phyloP scores from a whole-genome alignment of 2,113 vertebrate species.

The human region GRCh38 chr21:24817501-24818000 shows the following conservation, averaged over 20 bases:
- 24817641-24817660: neutral
- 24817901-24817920: neutral
- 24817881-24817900: too few relatives aligned
- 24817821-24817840: neutral
- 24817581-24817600: too few relatives aligned
- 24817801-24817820: fast-evolving
- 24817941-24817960: neutral
- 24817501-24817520: too few relatives aligned
- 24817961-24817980: neutral
- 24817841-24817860: neutral
- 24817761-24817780: fast-evolving
- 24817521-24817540: too few relatives aligned
- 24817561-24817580: too few relatives aligned
- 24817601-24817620: neutral
- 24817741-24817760: neutral
- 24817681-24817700: neutral
- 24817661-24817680: neutral
- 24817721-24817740: neutral
- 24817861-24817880: neutral
- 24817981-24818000: neutral
- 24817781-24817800: neutral
- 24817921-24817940: neutral
- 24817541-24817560: too few relatives aligned
- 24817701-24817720: fast-evolving
- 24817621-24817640: neutral